Evolutionary conservation across 2,888 invertebrate species (phyloP).

Genomic region (Sicus ferrugineus): DNA sequence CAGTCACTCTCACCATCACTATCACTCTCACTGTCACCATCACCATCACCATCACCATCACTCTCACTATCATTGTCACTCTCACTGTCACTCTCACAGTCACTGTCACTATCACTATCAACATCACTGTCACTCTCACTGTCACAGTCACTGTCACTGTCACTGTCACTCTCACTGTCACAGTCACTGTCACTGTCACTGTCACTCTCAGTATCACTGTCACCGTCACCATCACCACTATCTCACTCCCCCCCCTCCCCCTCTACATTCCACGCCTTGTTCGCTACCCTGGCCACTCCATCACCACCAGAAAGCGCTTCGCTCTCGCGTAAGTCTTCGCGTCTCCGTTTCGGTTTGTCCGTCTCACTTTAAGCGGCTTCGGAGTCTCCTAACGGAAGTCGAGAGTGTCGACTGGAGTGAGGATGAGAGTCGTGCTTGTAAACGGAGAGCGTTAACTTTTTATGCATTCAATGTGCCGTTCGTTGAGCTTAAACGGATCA

Average conservation of each 20-base stretch:
- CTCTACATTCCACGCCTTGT: background rate
- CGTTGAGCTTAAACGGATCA: slow-evolving; percentile 38
- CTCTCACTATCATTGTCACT: background rate
- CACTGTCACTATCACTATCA: no score
- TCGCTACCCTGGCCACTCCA: no score
- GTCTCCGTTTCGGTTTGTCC: background rate
- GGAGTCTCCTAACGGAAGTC: background rate
- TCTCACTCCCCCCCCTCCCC: background rate
- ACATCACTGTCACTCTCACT: no score
- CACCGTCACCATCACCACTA: background rate
- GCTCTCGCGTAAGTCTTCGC: no score
- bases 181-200: background rate
- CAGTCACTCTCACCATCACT: no score
- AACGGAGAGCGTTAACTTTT: slow-evolving; percentile 20
- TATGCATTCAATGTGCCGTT: slow-evolving; percentile 26
- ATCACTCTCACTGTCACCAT: background rate
- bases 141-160: no score
- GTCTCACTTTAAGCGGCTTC: background rate
- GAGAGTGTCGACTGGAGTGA: background rate
- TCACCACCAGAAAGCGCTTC: no score
- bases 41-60: background rate
- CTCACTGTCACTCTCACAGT: no score
- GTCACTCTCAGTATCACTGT: background rate
- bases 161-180: no score
- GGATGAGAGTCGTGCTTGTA: background rate